These are phyloP conservation scores for Theonella swinhoei DNA, from an alignment of 37 sponge, comb jelly and placozoan species.

Conservation along the genomic window DNA sequence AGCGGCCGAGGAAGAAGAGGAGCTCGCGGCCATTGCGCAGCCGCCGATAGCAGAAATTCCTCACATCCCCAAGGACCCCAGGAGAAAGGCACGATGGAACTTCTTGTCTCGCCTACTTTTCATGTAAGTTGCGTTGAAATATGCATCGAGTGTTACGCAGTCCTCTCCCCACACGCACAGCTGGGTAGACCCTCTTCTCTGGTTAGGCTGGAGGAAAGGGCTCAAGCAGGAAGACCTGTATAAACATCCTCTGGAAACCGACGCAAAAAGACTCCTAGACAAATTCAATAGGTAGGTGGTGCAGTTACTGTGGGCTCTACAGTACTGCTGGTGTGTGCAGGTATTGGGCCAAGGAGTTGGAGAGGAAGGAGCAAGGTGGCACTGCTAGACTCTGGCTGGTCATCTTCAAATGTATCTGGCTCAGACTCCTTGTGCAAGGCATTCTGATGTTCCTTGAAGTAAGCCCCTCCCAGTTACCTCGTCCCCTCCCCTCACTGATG, in stretches of 20 bases:
- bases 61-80: slow-evolving; percentile 35
- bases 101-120: slow-evolving; percentile 39
- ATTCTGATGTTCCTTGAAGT: slow-evolving; percentile 36
- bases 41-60: not conserved
- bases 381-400: slow-evolving; percentile 52
- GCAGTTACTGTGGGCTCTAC: not conserved
- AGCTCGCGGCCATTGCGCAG: not conserved
- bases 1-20: not conserved
- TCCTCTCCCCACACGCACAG: not conserved
- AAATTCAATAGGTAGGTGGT: slow-evolving; percentile 44
- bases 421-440: slow-evolving; percentile 32
- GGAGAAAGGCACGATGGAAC: slow-evolving; percentile 35
- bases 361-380: slow-evolving; percentile 22
- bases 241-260: slow-evolving; percentile 29
- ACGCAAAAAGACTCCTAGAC: slow-evolving; percentile 39
- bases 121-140: slow-evolving; percentile 8
- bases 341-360: slow-evolving; percentile 56
- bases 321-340: slow-evolving; percentile 14
- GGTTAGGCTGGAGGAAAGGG: slow-evolving; percentile 26
- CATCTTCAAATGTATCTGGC: slow-evolving; percentile 44
- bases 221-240: slow-evolving; percentile 56
- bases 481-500: not conserved
- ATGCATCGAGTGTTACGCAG: not conserved
- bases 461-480: not conserved
- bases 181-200: slow-evolving; percentile 68